phyloP scores from a whole-genome alignment of 2,113 vertebrate species.

The Sciurus niger region DNA sequence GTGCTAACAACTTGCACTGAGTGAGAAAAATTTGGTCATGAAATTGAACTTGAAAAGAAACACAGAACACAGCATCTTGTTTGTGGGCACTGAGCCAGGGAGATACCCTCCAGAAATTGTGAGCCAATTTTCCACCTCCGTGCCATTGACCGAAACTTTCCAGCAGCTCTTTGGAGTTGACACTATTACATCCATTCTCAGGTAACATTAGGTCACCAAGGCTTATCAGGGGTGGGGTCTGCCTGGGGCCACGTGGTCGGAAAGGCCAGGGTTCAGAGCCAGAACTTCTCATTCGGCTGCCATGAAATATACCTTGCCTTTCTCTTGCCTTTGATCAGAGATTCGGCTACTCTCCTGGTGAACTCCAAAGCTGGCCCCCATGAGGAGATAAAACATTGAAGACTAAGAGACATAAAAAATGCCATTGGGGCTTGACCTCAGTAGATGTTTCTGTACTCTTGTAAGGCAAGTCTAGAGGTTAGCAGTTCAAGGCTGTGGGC shows the following conservation, averaged over 20 bases:
- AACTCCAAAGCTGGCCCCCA: neutral
- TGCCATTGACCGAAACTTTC: neutral
- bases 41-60: neutral
- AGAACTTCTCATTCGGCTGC: neutral
- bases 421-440: neutral
- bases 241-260: neutral
- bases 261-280: neutral
- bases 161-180: neutral
- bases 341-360: rapidly evolving
- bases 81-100: neutral
- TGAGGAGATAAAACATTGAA: neutral
- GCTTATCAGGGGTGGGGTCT: neutral
- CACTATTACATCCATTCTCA: neutral
- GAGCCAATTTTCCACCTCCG: neutral
- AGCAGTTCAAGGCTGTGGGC: too few species aligned
- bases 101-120: neutral
- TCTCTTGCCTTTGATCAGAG: neutral
- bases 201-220: neutral
- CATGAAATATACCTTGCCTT: rapidly evolving
- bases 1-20: neutral
- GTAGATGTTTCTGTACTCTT: neutral
- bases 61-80: neutral
- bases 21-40: neutral
- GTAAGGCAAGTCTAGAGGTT: neutral
- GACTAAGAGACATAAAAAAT: neutral